phyloP scores from a whole-genome alignment of 2,888 invertebrate species.

The Orthosia gracilis region DNA sequence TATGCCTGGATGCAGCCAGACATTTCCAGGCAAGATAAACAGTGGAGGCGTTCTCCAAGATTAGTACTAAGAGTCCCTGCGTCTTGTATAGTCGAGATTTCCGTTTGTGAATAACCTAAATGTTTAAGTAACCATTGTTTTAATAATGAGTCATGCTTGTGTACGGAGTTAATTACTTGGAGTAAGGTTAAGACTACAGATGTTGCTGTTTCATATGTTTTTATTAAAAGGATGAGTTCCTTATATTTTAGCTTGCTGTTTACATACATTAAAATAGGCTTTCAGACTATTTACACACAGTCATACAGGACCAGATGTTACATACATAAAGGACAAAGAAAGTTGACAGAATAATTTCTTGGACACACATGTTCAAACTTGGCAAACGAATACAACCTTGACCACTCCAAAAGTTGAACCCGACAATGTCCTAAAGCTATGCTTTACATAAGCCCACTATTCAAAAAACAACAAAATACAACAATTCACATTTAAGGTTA shows the following conservation, averaged over 20 bases:
- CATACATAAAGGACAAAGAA: not conserved
- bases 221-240: not conserved
- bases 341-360: not conserved
- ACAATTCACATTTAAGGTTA: slow-evolving; percentile 47
- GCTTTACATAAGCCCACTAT: not conserved
- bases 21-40: slow-evolving; percentile 88
- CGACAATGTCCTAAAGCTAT: not conserved
- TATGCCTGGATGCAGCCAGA: slow-evolving; percentile 81
- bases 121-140: slow-evolving; percentile 70
- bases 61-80: slow-evolving; percentile 85
- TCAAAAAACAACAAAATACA: slow-evolving; percentile 23
- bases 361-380: not conserved
- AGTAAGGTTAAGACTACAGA: slow-evolving; percentile 28
- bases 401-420: not conserved
- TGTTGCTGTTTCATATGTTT: slow-evolving; percentile 9
- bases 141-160: slow-evolving; percentile 53
- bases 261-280: not conserved
- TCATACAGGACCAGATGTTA: not conserved
- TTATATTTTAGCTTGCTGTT: slow-evolving; percentile 7
- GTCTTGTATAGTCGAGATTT: slow-evolving; percentile 83
- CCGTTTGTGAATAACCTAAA: slow-evolving; percentile 80
- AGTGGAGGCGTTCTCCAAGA: slow-evolving; percentile 84
- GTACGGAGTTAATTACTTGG: slow-evolving; percentile 40
- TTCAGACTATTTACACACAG: not conserved
- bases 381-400: not conserved